Evolutionary conservation across 2,888 invertebrate genomes (phyloP), one percentile per base, ranked within the genome.

Genomic region (Lepidonotus clava): DNA sequence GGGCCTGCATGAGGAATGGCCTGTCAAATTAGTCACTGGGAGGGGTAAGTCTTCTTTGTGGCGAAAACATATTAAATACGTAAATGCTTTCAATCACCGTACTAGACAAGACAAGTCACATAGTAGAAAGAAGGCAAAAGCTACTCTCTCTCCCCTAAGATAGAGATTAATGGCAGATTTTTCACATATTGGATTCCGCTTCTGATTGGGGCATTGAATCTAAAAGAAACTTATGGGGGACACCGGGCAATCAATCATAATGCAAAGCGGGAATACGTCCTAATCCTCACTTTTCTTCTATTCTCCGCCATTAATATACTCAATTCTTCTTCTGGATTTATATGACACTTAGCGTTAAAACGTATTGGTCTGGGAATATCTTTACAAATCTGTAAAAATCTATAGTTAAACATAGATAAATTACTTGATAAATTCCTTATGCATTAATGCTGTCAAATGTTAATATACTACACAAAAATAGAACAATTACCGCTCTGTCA

Each of bases 211-310:
- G 24, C 24, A 28, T 66, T 66, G 71, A 71, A 34, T 38, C 71
- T n/a, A 34, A 71, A 71, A 71, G 71, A 71, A 71, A 36, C 21
- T 46, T 46, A 46, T 36, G 38, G 71, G 71, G 38, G 46, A 46
- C n/a, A n/a, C n/a, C n/a, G 34, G 34, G 36, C n/a, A 71, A 71
- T 71, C 71, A 71, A 71, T 71, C 71, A 71, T 71, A 38, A 71
- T 71, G 36, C n/a, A 71, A 38, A 24, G 36, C 14, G 38, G 71
- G 71, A 38, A 71, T 71, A 71, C 71, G n/a, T 36, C 71, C 71
- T 21, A 71, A 71, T 71, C 71, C 71, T 18, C 38, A 36, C 36
- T 18, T n/a, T n/a, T 38, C 38, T n/a, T n/a, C n/a, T n/a, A 24
- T 14, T 6, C 38, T 66, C 5, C 2, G 8, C 2, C 11, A 5